A percentile compares a stretch with the other conserved stretches of the same genome.
Evolutionary conservation across 2,888 invertebrate genomes (phyloP).

Genomic region (Trissonchulus sp.): DNA sequence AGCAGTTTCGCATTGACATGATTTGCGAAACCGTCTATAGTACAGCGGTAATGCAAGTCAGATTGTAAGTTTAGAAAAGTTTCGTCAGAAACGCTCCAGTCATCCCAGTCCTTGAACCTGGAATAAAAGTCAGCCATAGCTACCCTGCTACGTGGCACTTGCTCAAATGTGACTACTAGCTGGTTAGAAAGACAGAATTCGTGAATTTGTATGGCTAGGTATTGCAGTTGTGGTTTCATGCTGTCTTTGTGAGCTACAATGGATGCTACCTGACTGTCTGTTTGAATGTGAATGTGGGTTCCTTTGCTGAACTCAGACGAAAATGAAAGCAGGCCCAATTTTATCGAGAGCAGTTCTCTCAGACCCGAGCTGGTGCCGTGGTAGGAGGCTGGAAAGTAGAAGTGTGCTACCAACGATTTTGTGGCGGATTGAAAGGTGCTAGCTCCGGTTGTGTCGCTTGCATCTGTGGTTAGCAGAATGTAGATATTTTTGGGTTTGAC

Average conservation of each 20-base stretch:
- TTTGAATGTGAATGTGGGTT: too few relatives aligned
- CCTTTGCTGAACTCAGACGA: too few relatives aligned
- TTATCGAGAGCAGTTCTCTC: not conserved
- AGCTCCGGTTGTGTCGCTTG: slow-evolving; percentile 4
- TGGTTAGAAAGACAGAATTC: not conserved
- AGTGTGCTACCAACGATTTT: not conserved
- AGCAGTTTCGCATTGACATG: not conserved
- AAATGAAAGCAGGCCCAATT: not conserved
- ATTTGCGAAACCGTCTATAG: not conserved
- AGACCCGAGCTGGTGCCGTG: not conserved
- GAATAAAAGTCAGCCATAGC: slow-evolving; percentile 7
- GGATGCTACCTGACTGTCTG: not conserved
- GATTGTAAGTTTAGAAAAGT: not conserved
- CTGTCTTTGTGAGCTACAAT: not conserved
- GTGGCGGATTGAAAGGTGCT: not conserved
- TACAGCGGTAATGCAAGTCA: not conserved
- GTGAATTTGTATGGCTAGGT: not conserved
- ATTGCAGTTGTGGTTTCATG: not conserved
- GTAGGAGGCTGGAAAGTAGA: not conserved
- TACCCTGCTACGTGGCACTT: not conserved
- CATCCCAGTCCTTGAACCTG: not conserved
- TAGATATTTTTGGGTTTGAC: not conserved
- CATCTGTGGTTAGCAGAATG: not conserved
- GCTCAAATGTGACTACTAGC: not conserved
- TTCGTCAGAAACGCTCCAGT: not conserved